Base-by-base conservation (phyloP, 1,140 invertebrate genomes). In the Drosophila bocki region DNA sequence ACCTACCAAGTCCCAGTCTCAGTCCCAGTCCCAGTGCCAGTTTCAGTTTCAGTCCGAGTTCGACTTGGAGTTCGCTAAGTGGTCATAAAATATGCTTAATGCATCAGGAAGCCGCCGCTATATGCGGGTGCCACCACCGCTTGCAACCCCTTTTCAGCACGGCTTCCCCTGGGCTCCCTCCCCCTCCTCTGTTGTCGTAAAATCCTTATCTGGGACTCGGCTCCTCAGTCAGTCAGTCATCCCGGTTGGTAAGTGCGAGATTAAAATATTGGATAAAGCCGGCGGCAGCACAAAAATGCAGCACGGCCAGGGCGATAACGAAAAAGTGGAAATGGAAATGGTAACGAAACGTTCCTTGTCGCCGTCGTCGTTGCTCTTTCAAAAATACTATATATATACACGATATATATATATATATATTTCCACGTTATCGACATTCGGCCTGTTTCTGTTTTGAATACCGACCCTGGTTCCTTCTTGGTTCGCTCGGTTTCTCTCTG, bases 81-180 rank as follows among this genome's bases (percentile, higher is more conserved):
- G 84, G 85, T 81, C 84, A 90, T 87, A 88, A 87, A 87, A 87
- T 90, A 87, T 87, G 84, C 84, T 90, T 87, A 87, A 87, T 87
- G 84, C 80, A 87, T 88, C 84, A 88, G 81, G 84, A 88, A 88
- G 84, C 84, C 80, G 69, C 11, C 57, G 67, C 54, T 74, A 83
- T 78, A 83, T 87, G 85, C 85, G 85, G 80, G 77, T 83, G 85
- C 71, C 58, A 65, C 60, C 80, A 81, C 71, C 58, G 47, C 60
- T 75, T 59, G 61, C 78, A 67, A 63, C 64, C 68, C 79, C 35
- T 65, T 61, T 37, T 3, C 35, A 1, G 53, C 53, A 22, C 13
- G 33, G 17, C 53, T 37, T 54, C 53, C 35, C 19, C 35, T 22
- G 33, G 33, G 33, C 53, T 41, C 51, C 44, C 56, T 41, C 51